These are phyloP conservation scores for Exephanes ischioxanthus DNA, from an alignment of 2,888 invertebrate genomes.

Conservation along the genomic window DNA sequence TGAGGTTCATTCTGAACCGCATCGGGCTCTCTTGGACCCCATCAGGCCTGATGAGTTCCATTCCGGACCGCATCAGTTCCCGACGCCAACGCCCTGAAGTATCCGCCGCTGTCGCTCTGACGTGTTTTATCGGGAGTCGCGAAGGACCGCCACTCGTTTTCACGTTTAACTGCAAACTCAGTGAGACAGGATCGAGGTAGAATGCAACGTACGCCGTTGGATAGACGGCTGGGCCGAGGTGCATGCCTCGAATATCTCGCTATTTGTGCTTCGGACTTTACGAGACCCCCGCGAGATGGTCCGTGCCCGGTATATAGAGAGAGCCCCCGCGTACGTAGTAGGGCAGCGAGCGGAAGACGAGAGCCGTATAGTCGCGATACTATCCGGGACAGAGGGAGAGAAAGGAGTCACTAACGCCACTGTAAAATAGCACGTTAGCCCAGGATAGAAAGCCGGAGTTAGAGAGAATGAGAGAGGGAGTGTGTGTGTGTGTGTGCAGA, in stretches of 20 bases:
- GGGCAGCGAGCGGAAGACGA: conserved; percentile 16
- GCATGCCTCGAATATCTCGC: conserved; percentile 78
- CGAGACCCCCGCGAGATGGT: conserved; percentile 76
- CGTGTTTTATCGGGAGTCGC: too few relatives aligned
- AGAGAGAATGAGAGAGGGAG: conserved; percentile 31
- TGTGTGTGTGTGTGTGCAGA: too few relatives aligned
- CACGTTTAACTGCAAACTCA: not conserved
- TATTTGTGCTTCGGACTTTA: conserved; percentile 79
- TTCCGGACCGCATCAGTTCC: too few relatives aligned
- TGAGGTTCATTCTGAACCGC: too few relatives aligned
- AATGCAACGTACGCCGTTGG: not conserved
- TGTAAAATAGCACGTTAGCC: conserved; percentile 78
- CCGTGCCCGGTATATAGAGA: conserved; percentile 65
- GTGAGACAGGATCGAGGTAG: not conserved
- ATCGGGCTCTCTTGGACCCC: too few relatives aligned
- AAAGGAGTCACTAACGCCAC: conserved; percentile 71
- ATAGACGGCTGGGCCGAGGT: conserved; percentile 56
- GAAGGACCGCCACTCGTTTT: too few relatives aligned
- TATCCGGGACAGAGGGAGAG: conserved; percentile 27
- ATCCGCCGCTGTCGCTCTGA: too few relatives aligned
- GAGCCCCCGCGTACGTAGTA: conserved; percentile 35
- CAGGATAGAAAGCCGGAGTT: conserved; percentile 57
- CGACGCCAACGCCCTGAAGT: too few relatives aligned
- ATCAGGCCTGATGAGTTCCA: too few relatives aligned
- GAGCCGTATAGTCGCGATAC: not conserved